These are phyloP conservation scores for Scolopax bukidnonensis DNA, from an alignment of 2,797 vertebrate species.

Conservation along the genomic window DNA sequence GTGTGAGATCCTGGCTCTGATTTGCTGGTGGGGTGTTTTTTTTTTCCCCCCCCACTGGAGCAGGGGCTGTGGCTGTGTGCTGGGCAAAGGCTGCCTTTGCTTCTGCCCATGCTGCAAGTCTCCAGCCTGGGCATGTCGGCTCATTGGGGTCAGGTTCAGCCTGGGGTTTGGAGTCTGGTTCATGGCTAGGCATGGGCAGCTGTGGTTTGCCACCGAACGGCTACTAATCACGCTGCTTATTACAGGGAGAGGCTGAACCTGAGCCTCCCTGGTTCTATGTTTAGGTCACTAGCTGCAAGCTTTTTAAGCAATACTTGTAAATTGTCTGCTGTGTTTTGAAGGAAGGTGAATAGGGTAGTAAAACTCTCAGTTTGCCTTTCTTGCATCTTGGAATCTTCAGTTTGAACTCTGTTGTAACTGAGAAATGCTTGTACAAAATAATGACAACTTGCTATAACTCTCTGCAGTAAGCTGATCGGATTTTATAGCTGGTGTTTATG, in stretches of 20 bases:
- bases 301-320: not conserved
- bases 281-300: not conserved
- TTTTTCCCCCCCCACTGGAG: not conserved
- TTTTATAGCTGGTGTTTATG: slow-evolving; percentile 43
- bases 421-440: not conserved
- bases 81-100: rapidly evolving
- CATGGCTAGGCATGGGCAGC: not conserved
- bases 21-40: not conserved
- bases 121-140: not conserved
- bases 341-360: not conserved
- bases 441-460: not conserved
- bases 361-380: not conserved
- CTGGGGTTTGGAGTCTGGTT: not conserved
- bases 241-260: not conserved
- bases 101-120: not conserved
- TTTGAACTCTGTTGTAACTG: not conserved
- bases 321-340: not conserved
- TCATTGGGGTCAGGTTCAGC: not conserved
- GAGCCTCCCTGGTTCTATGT: not conserved
- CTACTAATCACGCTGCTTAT: not conserved
- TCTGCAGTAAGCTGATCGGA: not conserved
- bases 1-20: rapidly evolving
- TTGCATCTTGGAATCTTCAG: not conserved
- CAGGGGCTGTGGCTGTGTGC: not conserved
- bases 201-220: not conserved